These are phyloP conservation scores for Glossosoma conforme DNA, from an alignment of 1,140 invertebrate genomes.

Conservation along the genomic window DNA sequence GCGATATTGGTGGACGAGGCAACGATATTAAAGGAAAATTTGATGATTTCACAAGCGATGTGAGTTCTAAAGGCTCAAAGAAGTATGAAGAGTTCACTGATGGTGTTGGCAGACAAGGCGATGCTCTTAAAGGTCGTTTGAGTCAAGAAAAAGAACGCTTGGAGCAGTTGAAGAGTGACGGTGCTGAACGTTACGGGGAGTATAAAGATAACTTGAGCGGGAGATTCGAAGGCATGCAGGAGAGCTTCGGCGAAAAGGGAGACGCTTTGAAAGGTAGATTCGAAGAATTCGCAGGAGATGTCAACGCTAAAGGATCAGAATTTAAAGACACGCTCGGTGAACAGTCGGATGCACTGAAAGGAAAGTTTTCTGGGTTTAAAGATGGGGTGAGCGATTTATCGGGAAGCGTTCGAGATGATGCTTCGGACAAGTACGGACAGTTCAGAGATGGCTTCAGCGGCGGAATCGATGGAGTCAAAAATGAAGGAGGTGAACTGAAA, in stretches of 20 bases:
- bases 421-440: conserved; percentile 14
- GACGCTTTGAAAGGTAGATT: conserved; percentile 6
- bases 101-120: conserved; percentile 1
- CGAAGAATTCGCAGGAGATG: neutral
- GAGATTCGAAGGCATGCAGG: conserved; percentile 34
- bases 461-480: conserved; percentile 21
- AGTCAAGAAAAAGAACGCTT: conserved; percentile 7
- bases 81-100: neutral
- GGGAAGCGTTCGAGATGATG: neutral
- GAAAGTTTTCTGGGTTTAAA: neutral
- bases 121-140: neutral
- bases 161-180: neutral
- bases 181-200: neutral
- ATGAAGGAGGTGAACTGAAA: conserved; percentile 30
- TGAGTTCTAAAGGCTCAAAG: neutral
- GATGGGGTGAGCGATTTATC: no score
- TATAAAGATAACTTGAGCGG: conserved; percentile 8
- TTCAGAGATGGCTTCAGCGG: conserved; percentile 17
- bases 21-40: neutral
- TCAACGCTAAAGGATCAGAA: conserved; percentile 14
- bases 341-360: neutral
- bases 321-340: neutral
- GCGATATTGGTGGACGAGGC: neutral
- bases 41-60: neutral
- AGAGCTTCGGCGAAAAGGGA: conserved; percentile 13